These are phyloP conservation scores for Gambusia holbrooki DNA, from an alignment of 2,113 vertebrate genomes.

Conservation along the genomic window DNA sequence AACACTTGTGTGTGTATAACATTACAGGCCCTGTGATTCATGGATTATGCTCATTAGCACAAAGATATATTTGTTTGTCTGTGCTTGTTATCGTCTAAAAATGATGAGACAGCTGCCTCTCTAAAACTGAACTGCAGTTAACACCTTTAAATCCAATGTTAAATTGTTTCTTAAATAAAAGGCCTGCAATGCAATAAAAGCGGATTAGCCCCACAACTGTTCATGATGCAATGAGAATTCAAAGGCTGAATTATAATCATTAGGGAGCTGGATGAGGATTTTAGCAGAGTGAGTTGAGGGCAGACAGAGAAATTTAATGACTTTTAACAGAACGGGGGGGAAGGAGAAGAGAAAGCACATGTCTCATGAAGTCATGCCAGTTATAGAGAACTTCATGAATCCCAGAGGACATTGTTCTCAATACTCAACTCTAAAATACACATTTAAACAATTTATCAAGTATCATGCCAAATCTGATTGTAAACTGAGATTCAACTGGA, in stretches of 20 bases:
- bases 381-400: constrained; percentile 45
- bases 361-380: constrained; percentile 20
- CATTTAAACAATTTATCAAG: too few relatives aligned
- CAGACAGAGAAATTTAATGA: constrained; percentile 18
- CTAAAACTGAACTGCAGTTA: constrained; percentile 74
- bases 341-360: not conserved
- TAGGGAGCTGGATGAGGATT: constrained; percentile 42
- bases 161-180: constrained; percentile 70
- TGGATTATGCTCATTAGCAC: not conserved
- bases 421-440: constrained; percentile 4
- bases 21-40: not conserved
- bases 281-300: constrained; percentile 2
- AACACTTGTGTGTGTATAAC: not conserved
- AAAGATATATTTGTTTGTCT: constrained; percentile 11
- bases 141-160: constrained; percentile 70
- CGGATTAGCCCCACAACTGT: constrained; percentile 68
- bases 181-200: constrained; percentile 58
- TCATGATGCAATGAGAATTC: constrained; percentile 62
- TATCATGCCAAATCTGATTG: too few relatives aligned
- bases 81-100: constrained; percentile 22
- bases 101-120: constrained; percentile 65
- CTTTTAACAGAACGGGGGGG: not conserved
- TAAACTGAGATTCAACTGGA: too few relatives aligned
- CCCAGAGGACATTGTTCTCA: constrained; percentile 29
- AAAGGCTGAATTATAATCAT: constrained; percentile 38